Evolutionary conservation across 2,797 vertebrate genomes (phyloP).

Genomic region (Anguilla marmorata): DNA sequence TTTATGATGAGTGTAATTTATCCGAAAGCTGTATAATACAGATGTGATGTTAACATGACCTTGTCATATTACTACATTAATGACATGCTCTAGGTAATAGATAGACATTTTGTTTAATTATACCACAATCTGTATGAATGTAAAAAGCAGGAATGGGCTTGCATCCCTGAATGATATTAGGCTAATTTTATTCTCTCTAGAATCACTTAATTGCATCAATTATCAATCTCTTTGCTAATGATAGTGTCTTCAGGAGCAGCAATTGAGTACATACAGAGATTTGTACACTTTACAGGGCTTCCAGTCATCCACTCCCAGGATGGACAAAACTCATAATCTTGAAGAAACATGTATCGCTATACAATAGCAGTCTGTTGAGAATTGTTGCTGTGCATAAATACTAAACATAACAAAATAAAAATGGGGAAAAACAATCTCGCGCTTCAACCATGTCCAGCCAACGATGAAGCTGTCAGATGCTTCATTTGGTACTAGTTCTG

Average conservation of each 20-base stretch:
- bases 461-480: background rate
- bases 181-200: background rate
- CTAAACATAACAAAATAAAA: background rate
- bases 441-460: background rate
- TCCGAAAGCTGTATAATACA: background rate
- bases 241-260: background rate
- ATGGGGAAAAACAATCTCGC: background rate
- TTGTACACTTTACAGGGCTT: background rate
- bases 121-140: background rate
- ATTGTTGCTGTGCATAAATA: background rate
- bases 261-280: background rate
- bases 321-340: background rate
- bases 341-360: background rate
- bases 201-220: background rate
- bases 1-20: conserved; percentile 7
- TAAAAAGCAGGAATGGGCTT: background rate
- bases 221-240: background rate
- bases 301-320: background rate
- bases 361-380: background rate
- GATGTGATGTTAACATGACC: background rate
- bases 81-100: background rate
- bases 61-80: background rate
- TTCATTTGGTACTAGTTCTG: background rate
- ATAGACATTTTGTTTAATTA: background rate
- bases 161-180: background rate